Conservation (phyloP, 2,797 vertebrate species). For the Enteromius trimaculatus region DNA sequence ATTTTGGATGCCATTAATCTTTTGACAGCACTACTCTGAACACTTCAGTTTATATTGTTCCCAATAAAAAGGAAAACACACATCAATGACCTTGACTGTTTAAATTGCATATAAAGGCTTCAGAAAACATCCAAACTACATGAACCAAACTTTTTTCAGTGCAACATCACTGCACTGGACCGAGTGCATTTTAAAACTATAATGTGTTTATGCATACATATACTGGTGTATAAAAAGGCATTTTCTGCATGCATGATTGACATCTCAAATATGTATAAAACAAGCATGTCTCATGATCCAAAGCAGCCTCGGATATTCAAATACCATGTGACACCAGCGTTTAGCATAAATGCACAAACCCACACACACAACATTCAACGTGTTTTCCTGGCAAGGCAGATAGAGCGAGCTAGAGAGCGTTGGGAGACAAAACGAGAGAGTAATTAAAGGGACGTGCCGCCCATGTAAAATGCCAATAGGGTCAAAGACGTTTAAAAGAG, state of each 20-base stretch:
- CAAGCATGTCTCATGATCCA: background rate
- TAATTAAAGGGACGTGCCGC: constrained; percentile 87
- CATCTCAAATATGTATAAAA: constrained; percentile 4
- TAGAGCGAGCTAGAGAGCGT: constrained; percentile 30
- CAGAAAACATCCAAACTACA: background rate
- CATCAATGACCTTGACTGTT: constrained; percentile 1
- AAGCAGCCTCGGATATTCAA: background rate
- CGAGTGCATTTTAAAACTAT: background rate
- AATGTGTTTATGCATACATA: background rate
- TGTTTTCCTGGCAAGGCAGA: constrained; percentile 7
- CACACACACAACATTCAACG: constrained; percentile 6
- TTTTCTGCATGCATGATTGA: background rate
- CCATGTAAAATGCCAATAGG: constrained; percentile 85
- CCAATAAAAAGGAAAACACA: background rate
- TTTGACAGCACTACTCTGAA: too few species aligned
- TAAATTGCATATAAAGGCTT: background rate
- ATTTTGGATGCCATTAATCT: too few species aligned
- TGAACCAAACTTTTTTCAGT: background rate
- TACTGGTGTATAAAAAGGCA: background rate
- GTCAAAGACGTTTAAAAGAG: constrained; percentile 81
- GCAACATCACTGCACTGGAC: background rate
- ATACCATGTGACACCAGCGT: background rate
- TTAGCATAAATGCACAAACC: constrained; percentile 3
- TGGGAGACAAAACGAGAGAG: constrained; percentile 73
- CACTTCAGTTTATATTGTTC: too few species aligned